These are phyloP conservation scores for Agonopterix subpropinquella DNA, from an alignment of 2,888 invertebrate genomes.

Conservation along the genomic window DNA sequence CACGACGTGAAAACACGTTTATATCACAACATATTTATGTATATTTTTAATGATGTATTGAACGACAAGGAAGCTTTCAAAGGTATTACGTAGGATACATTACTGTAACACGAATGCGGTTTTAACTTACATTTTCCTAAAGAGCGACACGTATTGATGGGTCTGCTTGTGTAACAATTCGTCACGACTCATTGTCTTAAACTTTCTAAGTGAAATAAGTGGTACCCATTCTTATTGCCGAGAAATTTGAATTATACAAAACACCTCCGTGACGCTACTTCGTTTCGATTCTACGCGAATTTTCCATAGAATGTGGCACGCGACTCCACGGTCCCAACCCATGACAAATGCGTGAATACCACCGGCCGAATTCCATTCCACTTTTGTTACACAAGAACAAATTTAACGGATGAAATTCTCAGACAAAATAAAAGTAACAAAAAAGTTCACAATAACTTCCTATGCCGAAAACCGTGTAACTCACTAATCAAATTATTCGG, in stretches of 20 bases:
- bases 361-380: slow-evolving; percentile 26
- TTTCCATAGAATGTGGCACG: slow-evolving; percentile 22
- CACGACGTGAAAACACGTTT: background rate
- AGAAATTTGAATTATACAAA: slow-evolving; percentile 52
- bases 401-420: slow-evolving; percentile 4
- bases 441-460: slow-evolving; percentile 12
- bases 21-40: too few relatives aligned
- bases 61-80: slow-evolving; percentile 5
- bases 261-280: slow-evolving; percentile 25
- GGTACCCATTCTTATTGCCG: slow-evolving; percentile 29
- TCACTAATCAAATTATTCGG: slow-evolving; percentile 23
- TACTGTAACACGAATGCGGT: slow-evolving; percentile 11
- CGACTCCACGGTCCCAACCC: slow-evolving; percentile 20
- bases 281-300: slow-evolving; percentile 19
- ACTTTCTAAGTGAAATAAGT: slow-evolving; percentile 59
- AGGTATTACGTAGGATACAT: slow-evolving; percentile 3
- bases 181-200: slow-evolving; percentile 43
- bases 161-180: slow-evolving; percentile 49
- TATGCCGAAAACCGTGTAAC: slow-evolving; percentile 12
- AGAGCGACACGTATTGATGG: slow-evolving; percentile 39
- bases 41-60: slow-evolving; percentile 4
- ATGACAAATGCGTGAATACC: slow-evolving; percentile 41
- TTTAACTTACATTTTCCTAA: slow-evolving; percentile 18
- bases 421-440: slow-evolving; percentile 7
- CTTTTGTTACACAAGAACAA: slow-evolving; percentile 13